Evolutionary conservation across 2,797 vertebrate genomes (phyloP).

Genomic region (Tokudaia muenninki): DNA sequence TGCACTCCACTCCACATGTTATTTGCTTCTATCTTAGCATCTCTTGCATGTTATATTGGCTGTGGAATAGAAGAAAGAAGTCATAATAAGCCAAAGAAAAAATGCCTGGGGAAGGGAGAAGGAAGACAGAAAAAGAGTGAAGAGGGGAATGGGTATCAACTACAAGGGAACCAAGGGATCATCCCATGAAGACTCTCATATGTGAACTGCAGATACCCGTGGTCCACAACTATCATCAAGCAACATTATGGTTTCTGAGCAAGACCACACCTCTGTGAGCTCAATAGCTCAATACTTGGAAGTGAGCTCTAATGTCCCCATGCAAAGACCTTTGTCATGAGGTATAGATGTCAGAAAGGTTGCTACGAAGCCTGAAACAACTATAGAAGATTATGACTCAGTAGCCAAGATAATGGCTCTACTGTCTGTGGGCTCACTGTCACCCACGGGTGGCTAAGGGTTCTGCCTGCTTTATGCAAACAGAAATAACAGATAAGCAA

Average conservation of each 20-base stretch:
- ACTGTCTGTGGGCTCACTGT: background rate
- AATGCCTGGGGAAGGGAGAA: background rate
- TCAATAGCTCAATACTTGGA: background rate
- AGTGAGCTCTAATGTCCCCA: background rate
- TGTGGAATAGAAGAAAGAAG: background rate
- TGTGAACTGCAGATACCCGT: background rate
- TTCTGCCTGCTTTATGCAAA: background rate
- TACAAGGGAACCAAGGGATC: background rate
- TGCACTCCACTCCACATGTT: background rate
- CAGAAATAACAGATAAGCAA: background rate
- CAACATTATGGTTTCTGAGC: background rate
- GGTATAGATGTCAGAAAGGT: background rate
- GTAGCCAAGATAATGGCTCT: background rate
- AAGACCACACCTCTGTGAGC: background rate
- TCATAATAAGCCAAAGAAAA: background rate
- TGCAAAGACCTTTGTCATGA: background rate
- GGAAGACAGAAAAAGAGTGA: background rate
- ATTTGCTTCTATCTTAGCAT: background rate
- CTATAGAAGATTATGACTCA: background rate
- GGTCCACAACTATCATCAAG: background rate
- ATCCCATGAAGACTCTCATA: background rate
- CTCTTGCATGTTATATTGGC: slow-evolving; percentile 22
- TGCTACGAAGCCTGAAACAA: background rate
- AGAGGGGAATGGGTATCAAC: too few relatives aligned
- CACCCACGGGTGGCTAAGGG: background rate